Conservation (phyloP, 2,888 invertebrate species). For the Phengaris alcon region DNA sequence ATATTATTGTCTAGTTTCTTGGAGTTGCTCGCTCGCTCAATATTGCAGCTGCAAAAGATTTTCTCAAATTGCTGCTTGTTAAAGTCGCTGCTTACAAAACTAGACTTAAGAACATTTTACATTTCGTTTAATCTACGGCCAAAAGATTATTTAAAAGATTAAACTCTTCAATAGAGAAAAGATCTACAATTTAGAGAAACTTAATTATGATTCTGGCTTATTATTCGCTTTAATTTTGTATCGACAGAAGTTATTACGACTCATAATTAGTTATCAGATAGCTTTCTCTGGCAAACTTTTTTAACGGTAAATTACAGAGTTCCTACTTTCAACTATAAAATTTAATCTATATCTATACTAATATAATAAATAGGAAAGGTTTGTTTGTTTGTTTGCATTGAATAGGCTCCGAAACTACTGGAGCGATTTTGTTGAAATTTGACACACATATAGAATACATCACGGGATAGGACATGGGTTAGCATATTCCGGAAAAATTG, state of each 20-base stretch:
- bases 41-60: too few species aligned
- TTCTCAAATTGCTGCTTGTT: too few species aligned
- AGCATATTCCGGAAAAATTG: too few species aligned
- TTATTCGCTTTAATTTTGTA: conserved; percentile 16
- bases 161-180: not conserved
- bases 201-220: conserved; percentile 2
- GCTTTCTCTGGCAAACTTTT: conserved; percentile 7
- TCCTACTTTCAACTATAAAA: not conserved
- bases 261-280: conserved; percentile 5
- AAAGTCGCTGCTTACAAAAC: not conserved
- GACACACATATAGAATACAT: too few species aligned
- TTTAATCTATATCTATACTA: not conserved
- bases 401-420: too few species aligned
- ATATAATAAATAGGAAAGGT: too few species aligned
- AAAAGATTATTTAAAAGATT: conserved; percentile 11
- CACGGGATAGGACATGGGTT: too few species aligned
- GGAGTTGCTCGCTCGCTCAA: too few species aligned
- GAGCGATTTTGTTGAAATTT: too few species aligned
- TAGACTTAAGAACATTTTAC: not conserved
- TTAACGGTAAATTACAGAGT: not conserved
- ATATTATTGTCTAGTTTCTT: too few species aligned
- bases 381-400: too few species aligned
- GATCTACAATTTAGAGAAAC: conserved; percentile 14
- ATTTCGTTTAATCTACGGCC: not conserved
- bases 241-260: conserved; percentile 12